Evolutionary conservation across 2,113 vertebrate genomes (phyloP).

Genomic region (Tympanuchus pallidicinctus): DNA sequence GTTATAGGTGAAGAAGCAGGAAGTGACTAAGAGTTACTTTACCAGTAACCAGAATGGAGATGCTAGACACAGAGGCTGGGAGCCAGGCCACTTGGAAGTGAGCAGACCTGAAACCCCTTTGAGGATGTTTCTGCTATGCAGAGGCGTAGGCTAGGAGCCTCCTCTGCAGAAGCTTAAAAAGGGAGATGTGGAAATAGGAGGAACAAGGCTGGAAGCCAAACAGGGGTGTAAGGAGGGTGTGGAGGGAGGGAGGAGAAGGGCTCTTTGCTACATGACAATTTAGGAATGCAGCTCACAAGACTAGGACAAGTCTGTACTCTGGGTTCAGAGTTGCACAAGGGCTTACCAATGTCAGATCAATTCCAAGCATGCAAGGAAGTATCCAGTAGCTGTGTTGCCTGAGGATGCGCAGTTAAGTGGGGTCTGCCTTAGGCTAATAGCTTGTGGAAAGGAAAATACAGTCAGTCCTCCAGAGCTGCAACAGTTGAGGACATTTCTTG

Average conservation of each 20-base stretch:
- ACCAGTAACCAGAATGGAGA: not conserved
- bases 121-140: not conserved
- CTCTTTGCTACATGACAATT: not conserved
- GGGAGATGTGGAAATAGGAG: not conserved
- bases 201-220: not conserved
- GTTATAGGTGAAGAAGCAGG: not conserved
- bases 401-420: not conserved
- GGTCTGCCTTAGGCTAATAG: not conserved
- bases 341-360: not conserved
- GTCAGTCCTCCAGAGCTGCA: not conserved
- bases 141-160: not conserved
- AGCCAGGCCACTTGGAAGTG: not conserved
- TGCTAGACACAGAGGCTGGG: not conserved
- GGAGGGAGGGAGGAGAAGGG: not conserved
- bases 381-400: not conserved
- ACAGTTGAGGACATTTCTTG: not conserved
- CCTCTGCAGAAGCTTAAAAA: not conserved
- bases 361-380: not conserved
- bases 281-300: not conserved
- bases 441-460: not conserved
- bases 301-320: not conserved
- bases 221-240: fast-evolving
- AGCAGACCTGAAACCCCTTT: not conserved
- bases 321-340: not conserved
- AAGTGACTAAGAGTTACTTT: not conserved